Evolutionary conservation across 1,140 invertebrate genomes (phyloP), one percentile per base, ranked within the genome.

Genomic region (Glossosoma conforme): DNA sequence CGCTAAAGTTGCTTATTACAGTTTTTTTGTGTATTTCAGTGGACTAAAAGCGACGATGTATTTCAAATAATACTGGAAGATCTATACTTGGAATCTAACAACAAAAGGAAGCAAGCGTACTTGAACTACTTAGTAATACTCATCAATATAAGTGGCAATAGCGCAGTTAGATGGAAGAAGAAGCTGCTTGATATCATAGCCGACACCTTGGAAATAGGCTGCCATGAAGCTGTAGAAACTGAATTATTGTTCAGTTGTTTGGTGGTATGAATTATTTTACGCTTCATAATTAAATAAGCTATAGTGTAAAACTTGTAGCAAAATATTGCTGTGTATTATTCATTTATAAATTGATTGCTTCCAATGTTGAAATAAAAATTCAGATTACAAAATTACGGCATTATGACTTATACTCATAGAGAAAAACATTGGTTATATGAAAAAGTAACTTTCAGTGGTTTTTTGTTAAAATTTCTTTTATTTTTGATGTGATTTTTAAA

Each of bases 91-190:
- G 51, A 41, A 21, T 42, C 48, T 1, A 36, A 46, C 15, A 13
- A 40, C 6, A 44, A 41, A 30, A 54, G 38, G 24, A 51, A 53
- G 18, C 36, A 37, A 21, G 51, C 48, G 13, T 58, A 58, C 38
- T 54, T 52, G 19, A 33, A 51, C 22, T 47, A 54, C 37, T 24
- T 58, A 24, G 42, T 41, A 30, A 20, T 17, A 28, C 14, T 58
- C n/a, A 54, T 58, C 13, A 30, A 24, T 5, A 14, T 51, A 5
- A 42, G 46, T 38, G 46, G 51, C 14, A 58, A 51, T 22, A 41
- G 52, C 22, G 36, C 52, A 15, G 52, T 58, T 24, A 37, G 56
- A 24, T 58, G 46, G 51, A 58, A 58, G 28, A 54, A 51, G n/a
- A 54, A 51, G 20, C 35, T 58, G 10, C 32, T 58, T 9, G 11